phyloP scores from a whole-genome alignment of 2,797 vertebrate genomes.

The Eurystomus glaucurus region DNA sequence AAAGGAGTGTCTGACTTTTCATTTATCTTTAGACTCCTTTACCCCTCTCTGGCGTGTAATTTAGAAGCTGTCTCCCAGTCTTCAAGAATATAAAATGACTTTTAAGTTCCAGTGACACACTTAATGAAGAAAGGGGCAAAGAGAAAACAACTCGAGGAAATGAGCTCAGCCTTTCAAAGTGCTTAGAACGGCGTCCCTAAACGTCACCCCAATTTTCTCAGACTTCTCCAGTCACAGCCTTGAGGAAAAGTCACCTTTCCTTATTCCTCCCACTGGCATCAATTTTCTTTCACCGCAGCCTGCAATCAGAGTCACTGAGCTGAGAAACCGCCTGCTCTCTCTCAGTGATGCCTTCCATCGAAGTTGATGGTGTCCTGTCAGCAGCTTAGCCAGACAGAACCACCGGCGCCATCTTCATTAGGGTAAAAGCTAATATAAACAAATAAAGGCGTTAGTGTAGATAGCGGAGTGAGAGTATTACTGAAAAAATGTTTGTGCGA shows the following conservation, averaged over 20 bases:
- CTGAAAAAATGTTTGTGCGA: slow-evolving; percentile 68
- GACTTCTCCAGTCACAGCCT: neutral
- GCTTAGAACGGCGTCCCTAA: neutral
- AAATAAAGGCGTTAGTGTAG: slow-evolving; percentile 71
- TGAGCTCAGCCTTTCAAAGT: neutral
- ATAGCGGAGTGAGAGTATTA: slow-evolving; percentile 64
- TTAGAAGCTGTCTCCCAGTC: neutral
- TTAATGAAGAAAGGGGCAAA: neutral
- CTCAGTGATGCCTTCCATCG: neutral
- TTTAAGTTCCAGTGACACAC: neutral
- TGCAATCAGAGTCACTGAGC: neutral
- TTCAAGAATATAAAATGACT: neutral
- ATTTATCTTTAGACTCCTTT: neutral
- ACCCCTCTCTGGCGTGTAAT: neutral
- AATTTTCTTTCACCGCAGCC: neutral
- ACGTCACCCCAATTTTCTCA: neutral
- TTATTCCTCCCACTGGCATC: neutral
- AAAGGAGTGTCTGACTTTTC: neutral
- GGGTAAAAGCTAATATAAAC: slow-evolving; percentile 70
- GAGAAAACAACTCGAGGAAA: neutral
- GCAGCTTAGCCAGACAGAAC: slow-evolving; percentile 63
- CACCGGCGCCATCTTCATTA: slow-evolving; percentile 67
- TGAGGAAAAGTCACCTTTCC: neutral
- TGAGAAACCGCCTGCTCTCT: neutral
- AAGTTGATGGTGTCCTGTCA: slow-evolving; percentile 61